Percentiles rank a stretch among this genome's conserved stretches.
These are phyloP conservation scores for Stichodactyla mertensii DNA, from an alignment of 64 coral and sea anemone species.

Conservation along the genomic window DNA sequence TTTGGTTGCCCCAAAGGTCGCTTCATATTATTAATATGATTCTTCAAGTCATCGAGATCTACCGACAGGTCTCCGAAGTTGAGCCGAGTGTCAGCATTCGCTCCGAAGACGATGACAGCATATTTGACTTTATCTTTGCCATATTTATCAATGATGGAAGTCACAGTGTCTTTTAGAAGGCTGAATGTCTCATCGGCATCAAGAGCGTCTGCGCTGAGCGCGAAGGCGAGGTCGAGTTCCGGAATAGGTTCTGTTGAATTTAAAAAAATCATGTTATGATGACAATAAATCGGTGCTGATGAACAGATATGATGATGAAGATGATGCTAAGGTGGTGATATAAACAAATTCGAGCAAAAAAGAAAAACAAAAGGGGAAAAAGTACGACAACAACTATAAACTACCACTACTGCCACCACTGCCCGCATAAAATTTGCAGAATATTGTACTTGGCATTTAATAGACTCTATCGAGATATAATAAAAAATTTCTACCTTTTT, in stretches of 20 bases:
- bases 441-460: no score
- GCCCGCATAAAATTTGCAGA: no score
- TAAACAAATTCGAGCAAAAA: no score
- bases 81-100: slow-evolving; percentile 25
- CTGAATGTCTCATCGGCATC: slow-evolving; percentile 20
- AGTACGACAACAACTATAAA: no score
- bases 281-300: no score
- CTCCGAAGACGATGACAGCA: slow-evolving; percentile 37
- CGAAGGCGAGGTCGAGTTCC: slow-evolving; percentile 35
- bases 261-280: neutral
- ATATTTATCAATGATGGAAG: slow-evolving; percentile 40
- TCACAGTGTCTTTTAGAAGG: slow-evolving; percentile 28
- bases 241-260: slow-evolving; percentile 11
- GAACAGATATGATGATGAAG: no score
- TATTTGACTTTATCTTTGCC: slow-evolving; percentile 26
- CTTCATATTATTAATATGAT: slow-evolving; percentile 1
- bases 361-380: no score
- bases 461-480: neutral
- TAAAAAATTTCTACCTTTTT: slow-evolving; percentile 22
- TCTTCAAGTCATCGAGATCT: slow-evolving; percentile 19
- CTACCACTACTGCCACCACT: no score
- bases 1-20: slow-evolving; percentile 41
- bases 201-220: slow-evolving; percentile 18
- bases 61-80: slow-evolving; percentile 46
- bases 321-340: no score